Evolutionary conservation across 1,140 invertebrate genomes (phyloP).

Genomic region (Platyura marginata): DNA sequence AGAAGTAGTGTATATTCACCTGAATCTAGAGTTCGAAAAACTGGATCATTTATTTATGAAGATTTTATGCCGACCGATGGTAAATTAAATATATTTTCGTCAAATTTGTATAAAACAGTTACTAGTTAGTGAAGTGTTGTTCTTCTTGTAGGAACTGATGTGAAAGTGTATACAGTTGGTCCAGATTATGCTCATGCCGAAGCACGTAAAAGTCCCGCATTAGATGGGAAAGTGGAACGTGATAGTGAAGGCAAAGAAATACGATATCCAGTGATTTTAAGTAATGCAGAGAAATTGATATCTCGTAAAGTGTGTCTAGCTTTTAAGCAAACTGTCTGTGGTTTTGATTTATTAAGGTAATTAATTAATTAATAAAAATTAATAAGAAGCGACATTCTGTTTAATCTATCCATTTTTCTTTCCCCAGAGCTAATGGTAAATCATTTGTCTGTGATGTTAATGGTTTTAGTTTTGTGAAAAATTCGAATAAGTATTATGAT

Average conservation of each 20-base stretch:
- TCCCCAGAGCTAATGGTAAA: constrained; percentile 81
- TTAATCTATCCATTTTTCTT: too few relatives aligned
- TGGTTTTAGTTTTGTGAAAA: constrained; percentile 99
- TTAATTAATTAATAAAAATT: too few relatives aligned
- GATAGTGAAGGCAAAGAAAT: constrained; percentile 98
- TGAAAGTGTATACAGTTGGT: constrained; percentile 51
- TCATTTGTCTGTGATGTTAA: constrained; percentile 99
- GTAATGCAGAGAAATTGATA: constrained; percentile 96
- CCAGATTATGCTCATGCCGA: constrained; percentile 99
- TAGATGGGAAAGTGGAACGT: constrained; percentile 96
- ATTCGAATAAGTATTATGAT: constrained; percentile 99
- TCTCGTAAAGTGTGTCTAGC: constrained; percentile 94
- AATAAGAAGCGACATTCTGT: too few relatives aligned
- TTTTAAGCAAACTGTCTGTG: constrained; percentile 99
- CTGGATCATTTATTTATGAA: constrained; percentile 98
- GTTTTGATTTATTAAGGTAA: constrained; percentile 89
- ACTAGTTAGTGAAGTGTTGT: not conserved
- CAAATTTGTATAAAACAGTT: not conserved
- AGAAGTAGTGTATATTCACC: constrained; percentile 96
- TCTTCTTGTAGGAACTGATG: constrained; percentile 29
- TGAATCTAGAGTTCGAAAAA: constrained; percentile 87
- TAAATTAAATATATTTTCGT: constrained; percentile 27
- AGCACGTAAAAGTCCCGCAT: constrained; percentile 91
- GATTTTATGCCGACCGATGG: constrained; percentile 99
- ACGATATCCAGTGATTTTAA: constrained; percentile 93